A percentile compares a stretch with the other conserved stretches of the same genome.
Evolutionary conservation across 2,888 invertebrate genomes (phyloP).

Genomic region (Protodeltote pygarga): DNA sequence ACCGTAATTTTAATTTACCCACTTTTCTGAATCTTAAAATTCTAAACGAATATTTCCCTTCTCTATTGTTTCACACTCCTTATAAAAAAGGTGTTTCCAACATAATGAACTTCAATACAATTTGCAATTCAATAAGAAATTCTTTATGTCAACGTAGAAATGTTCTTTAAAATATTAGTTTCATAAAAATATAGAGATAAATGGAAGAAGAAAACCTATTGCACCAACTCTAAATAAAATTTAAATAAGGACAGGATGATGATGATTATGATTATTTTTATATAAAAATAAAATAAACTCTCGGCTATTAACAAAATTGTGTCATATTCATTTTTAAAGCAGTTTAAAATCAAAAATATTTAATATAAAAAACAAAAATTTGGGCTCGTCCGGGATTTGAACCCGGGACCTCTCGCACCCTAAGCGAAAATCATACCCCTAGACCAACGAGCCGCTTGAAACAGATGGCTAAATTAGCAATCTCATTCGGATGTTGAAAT

Average conservation of each 20-base stretch:
- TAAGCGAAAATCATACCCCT: constrained; percentile 88
- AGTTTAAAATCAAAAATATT: not conserved
- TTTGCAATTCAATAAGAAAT: constrained; percentile 53
- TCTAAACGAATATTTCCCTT: constrained; percentile 20
- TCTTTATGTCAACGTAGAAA: constrained; percentile 9
- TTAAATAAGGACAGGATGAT: no score
- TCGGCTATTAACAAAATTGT: constrained; percentile 9
- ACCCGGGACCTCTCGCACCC: constrained; percentile 88
- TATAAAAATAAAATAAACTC: constrained; percentile 10
- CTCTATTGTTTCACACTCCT: constrained; percentile 29
- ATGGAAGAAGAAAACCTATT: no score
- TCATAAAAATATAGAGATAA: no score
- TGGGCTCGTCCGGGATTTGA: constrained; percentile 88
- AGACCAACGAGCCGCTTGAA: constrained; percentile 83
- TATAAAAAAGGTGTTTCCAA: constrained; percentile 45
- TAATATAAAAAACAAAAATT: constrained; percentile 38
- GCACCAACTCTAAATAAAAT: no score
- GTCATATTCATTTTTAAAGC: not conserved
- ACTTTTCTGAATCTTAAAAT: no score
- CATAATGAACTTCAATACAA: constrained; percentile 48
- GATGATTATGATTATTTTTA: no score
- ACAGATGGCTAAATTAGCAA: constrained; percentile 10
- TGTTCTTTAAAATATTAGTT: constrained; percentile 2
- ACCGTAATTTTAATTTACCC: no score
- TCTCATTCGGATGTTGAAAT: constrained; percentile 1